These are phyloP conservation scores for Carterocephalus palaemon DNA, from an alignment of 2,888 invertebrate species.

Conservation along the genomic window DNA sequence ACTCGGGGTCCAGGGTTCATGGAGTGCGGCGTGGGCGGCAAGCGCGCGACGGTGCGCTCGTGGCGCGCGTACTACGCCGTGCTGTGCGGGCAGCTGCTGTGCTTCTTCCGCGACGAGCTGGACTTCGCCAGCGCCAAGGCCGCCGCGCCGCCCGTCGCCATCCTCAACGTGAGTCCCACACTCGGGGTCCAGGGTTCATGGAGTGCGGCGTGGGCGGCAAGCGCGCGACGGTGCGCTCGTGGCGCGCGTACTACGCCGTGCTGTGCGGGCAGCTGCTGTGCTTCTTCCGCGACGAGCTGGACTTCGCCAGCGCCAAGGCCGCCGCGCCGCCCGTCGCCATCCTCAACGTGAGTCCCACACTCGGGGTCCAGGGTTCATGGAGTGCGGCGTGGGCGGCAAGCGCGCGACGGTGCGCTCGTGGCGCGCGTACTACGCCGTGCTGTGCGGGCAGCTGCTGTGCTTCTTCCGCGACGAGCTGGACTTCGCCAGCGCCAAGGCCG, in stretches of 20 bases:
- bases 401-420: slow-evolving; percentile 96
- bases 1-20: no score
- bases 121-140: slow-evolving; percentile 94
- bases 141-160: slow-evolving; percentile 90
- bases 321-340: slow-evolving; percentile 91
- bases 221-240: slow-evolving; percentile 95
- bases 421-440: slow-evolving; percentile 96
- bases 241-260: slow-evolving; percentile 97
- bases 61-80: slow-evolving; percentile 98
- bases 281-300: slow-evolving; percentile 97
- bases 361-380: no score
- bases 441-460: slow-evolving; percentile 97
- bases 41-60: slow-evolving; percentile 94
- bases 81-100: slow-evolving; percentile 96
- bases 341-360: slow-evolving; percentile 72
- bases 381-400: no score
- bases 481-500: slow-evolving; percentile 92
- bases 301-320: slow-evolving; percentile 92
- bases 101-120: slow-evolving; percentile 97
- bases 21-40: no score
- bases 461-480: slow-evolving; percentile 98
- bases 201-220: no score
- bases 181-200: no score
- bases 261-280: slow-evolving; percentile 97
- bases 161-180: slow-evolving; percentile 76